phyloP scores from a whole-genome alignment of 2,888 invertebrate species.

The Psylliodes chrysocephalus region DNA sequence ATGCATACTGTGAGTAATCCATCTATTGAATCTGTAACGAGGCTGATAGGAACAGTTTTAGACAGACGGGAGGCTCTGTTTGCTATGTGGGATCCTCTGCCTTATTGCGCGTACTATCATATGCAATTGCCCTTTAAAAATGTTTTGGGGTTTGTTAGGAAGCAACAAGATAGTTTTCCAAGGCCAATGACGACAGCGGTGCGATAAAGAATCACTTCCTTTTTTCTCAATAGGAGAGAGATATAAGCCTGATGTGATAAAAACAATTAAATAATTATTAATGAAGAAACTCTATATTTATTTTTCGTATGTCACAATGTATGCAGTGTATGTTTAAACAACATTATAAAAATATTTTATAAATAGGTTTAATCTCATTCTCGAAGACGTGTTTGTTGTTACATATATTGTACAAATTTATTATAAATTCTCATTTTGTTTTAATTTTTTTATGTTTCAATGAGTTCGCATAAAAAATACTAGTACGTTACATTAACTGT shows the following conservation, averaged over 20 bases:
- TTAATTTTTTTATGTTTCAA: constrained; percentile 33
- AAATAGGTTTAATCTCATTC: constrained; percentile 18
- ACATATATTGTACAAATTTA: constrained; percentile 24
- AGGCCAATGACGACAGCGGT: constrained; percentile 61
- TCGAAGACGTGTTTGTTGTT: constrained; percentile 7
- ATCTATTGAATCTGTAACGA: constrained; percentile 67
- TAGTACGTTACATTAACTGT: constrained; percentile 57
- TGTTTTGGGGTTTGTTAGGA: constrained; percentile 68
- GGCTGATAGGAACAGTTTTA: constrained; percentile 74
- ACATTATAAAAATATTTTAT: constrained; percentile 21
- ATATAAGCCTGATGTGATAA: constrained; percentile 55
- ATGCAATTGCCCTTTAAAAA: constrained; percentile 77
- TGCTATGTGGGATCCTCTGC: constrained; percentile 85
- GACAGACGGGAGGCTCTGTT: constrained; percentile 85
- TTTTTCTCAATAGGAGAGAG: constrained; percentile 56
- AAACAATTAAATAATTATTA: constrained; percentile 1
- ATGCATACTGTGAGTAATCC: constrained; percentile 65
- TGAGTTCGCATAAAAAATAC: constrained; percentile 36
- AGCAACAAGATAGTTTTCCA: constrained; percentile 62
- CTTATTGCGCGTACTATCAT: constrained; percentile 87
- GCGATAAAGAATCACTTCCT: constrained; percentile 50
- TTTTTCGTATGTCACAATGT: constrained; percentile 2
- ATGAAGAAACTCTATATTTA: constrained; percentile 21
- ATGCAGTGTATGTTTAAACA: constrained; percentile 16
- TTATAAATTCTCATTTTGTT: constrained; percentile 29